A percentile compares a stretch with the other conserved stretches of the same genome.
These are phyloP conservation scores for Coilia nasus DNA, from an alignment of 2,797 vertebrate genomes.

Conservation along the genomic window DNA sequence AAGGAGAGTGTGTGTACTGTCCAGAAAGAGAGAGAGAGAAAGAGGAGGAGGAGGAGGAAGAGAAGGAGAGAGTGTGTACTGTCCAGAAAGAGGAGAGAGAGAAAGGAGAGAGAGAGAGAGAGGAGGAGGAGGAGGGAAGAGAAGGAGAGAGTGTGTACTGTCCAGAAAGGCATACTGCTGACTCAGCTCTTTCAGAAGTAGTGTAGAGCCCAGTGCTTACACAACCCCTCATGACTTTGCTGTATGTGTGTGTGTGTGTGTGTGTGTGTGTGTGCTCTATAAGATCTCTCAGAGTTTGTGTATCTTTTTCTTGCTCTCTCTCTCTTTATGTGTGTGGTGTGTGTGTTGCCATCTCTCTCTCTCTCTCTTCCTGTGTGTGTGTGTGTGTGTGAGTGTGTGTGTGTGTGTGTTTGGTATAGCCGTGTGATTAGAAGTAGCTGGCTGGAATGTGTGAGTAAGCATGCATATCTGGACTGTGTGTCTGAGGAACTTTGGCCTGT, in stretches of 20 bases:
- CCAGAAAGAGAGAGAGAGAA: too few species aligned
- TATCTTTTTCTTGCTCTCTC: too few species aligned
- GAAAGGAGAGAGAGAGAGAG: not conserved
- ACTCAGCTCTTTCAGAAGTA: slow-evolving; percentile 1
- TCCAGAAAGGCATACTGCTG: not conserved
- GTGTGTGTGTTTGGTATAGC: not conserved
- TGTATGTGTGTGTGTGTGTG: not conserved
- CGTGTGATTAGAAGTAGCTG: too few species aligned
- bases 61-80: not conserved
- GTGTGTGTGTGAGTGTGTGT: slow-evolving; percentile 20
- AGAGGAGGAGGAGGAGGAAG: too few species aligned
- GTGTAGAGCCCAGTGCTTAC: not conserved
- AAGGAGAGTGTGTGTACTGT: too few species aligned
- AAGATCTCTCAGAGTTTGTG: too few species aligned
- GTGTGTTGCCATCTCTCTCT: too few species aligned
- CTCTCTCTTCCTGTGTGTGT: slow-evolving; percentile 35
- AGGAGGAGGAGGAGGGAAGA: not conserved
- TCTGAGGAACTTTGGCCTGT: not conserved
- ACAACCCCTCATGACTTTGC: not conserved
- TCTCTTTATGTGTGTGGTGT: too few species aligned
- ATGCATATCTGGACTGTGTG: not conserved
- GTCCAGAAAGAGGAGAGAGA: not conserved
- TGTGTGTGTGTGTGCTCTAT: not conserved
- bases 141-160: not conserved
- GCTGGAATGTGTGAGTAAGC: not conserved